These are phyloP conservation scores for Neoitamus cyanurus DNA, from an alignment of 2,888 invertebrate species.

Conservation along the genomic window DNA sequence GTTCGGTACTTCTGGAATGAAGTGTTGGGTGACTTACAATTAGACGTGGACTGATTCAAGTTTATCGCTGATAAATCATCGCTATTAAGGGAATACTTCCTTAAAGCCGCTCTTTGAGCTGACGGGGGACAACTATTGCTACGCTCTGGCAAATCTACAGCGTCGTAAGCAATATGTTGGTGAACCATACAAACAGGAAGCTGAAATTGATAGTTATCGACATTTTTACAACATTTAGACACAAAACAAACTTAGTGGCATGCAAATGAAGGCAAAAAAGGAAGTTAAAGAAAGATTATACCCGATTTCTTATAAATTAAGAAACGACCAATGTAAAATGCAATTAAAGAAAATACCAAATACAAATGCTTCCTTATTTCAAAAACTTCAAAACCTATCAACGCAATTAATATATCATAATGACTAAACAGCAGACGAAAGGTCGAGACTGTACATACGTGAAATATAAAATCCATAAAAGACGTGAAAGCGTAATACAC, in stretches of 20 bases:
- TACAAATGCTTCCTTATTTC: too few relatives aligned
- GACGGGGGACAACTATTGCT: conserved; percentile 34
- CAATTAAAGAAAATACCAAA: too few relatives aligned
- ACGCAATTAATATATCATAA: too few relatives aligned
- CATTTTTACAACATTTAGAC: neutral
- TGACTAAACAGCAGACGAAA: too few relatives aligned
- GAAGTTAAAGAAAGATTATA: neutral
- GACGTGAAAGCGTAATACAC: too few relatives aligned
- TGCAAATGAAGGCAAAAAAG: neutral
- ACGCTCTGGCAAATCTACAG: conserved; percentile 26
- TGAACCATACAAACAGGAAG: conserved; percentile 24
- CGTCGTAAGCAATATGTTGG: conserved; percentile 1
- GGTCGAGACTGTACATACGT: too few relatives aligned
- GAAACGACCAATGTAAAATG: too few relatives aligned
- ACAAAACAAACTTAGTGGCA: neutral
- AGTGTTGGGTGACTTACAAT: conserved; percentile 30
- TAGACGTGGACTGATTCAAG: conserved; percentile 35
- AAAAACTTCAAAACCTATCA: too few relatives aligned
- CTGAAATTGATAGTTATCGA: conserved; percentile 17
- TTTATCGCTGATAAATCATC: neutral
- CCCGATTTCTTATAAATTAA: too few relatives aligned
- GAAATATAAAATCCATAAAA: too few relatives aligned
- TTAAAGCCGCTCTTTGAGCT: neutral
- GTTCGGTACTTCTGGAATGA: conserved; percentile 56
- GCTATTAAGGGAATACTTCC: conserved; percentile 10